These are phyloP conservation scores for Chrysomela aeneicollis DNA, from an alignment of 2,888 invertebrate genomes.

Conservation along the genomic window DNA sequence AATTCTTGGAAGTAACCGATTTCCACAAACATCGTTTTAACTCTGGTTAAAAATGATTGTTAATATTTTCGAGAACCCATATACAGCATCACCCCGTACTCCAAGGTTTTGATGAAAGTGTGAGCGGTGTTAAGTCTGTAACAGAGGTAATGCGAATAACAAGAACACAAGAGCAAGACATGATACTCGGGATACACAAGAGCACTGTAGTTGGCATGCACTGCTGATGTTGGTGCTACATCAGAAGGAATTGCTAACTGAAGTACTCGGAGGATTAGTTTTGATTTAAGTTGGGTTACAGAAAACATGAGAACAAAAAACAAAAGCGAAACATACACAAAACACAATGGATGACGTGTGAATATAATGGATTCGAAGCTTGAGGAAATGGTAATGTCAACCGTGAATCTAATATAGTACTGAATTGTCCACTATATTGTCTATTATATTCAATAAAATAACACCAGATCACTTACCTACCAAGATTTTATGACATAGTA, in stretches of 20 bases:
- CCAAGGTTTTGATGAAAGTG: slow-evolving; percentile 41
- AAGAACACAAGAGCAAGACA: slow-evolving; percentile 29
- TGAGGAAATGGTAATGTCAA: neutral
- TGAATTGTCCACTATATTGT: no score
- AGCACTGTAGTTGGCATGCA: neutral
- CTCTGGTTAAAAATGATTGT: no score
- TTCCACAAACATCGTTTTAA: no score
- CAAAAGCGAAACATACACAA: slow-evolving; percentile 2
- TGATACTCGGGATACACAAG: slow-evolving; percentile 34
- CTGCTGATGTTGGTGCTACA: neutral
- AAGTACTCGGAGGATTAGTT: neutral
- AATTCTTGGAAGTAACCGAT: no score
- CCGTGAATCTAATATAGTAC: no score
- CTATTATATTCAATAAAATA: no score
- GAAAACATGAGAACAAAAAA: neutral
- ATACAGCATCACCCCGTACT: slow-evolving; percentile 36
- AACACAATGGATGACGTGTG: neutral
- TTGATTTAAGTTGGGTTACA: neutral
- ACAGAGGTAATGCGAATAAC: slow-evolving; percentile 40
- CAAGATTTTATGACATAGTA: neutral
- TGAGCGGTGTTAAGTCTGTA: slow-evolving; percentile 32
- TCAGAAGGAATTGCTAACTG: neutral
- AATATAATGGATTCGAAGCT: neutral
- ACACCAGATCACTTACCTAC: neutral
- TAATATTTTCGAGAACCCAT: slow-evolving; percentile 15